These are phyloP conservation scores for Cosmia pyralina DNA, from an alignment of 2,888 invertebrate species.

Conservation along the genomic window DNA sequence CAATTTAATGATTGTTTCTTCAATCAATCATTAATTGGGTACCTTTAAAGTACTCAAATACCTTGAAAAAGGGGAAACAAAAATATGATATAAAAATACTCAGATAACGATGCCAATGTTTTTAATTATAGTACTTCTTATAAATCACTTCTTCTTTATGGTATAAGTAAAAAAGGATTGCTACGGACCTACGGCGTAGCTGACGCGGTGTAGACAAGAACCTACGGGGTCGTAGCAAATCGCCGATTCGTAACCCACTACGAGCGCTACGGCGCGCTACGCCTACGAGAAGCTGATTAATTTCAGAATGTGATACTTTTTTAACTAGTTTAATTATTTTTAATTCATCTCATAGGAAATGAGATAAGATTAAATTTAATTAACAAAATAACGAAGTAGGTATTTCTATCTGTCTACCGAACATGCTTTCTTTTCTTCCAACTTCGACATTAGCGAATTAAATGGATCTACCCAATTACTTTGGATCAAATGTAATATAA, in stretches of 20 bases:
- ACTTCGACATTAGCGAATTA: constrained; percentile 34
- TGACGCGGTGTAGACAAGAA: neutral
- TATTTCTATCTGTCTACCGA: neutral
- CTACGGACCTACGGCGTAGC: constrained; percentile 36
- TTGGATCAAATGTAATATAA: constrained; percentile 39
- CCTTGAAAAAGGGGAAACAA: neutral
- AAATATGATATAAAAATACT: neutral
- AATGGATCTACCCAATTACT: constrained; percentile 53
- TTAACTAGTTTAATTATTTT: neutral
- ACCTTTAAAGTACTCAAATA: neutral
- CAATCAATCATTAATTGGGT: neutral
- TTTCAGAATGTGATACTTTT: no score
- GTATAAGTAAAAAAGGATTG: neutral
- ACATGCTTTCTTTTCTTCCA: constrained; percentile 23
- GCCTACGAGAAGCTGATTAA: neutral
- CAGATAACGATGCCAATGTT: neutral
- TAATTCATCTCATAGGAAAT: no score
- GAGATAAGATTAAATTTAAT: constrained; percentile 22
- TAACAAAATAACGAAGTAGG: constrained; percentile 17
- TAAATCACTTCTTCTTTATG: neutral
- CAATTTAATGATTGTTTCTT: no score
- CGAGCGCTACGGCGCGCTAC: constrained; percentile 24
- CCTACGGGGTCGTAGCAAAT: constrained; percentile 36
- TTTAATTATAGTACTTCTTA: neutral
- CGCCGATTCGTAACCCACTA: constrained; percentile 10